phyloP scores from a whole-genome alignment of 2,888 invertebrate genomes.

The Dusona sp. region DNA sequence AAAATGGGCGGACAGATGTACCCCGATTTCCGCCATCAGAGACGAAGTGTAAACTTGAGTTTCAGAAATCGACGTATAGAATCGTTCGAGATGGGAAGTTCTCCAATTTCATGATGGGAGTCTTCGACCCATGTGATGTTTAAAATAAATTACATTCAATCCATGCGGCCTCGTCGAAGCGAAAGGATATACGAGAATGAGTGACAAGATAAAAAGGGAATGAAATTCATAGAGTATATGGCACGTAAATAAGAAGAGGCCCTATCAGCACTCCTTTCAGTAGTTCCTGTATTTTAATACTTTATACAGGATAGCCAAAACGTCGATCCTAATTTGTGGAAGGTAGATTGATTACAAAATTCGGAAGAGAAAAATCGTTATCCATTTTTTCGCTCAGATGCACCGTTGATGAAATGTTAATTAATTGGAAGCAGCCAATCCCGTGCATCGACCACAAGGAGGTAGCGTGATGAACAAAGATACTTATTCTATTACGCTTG shows the following conservation, averaged over 20 bases:
- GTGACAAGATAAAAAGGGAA: conserved; percentile 32
- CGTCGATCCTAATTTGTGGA: background rate
- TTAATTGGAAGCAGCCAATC: background rate
- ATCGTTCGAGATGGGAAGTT: conserved; percentile 14
- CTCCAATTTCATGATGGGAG: conserved; percentile 50
- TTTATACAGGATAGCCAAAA: background rate
- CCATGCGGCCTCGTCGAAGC: conserved; percentile 6
- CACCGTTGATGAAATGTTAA: background rate
- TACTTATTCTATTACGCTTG: too few relatives aligned
- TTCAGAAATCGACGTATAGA: conserved; percentile 30
- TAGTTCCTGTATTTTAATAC: conserved; percentile 27
- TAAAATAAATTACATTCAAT: conserved; percentile 59
- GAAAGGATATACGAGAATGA: conserved; percentile 38
- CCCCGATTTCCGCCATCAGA: conserved; percentile 29
- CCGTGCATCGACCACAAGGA: background rate
- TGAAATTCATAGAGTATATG: conserved; percentile 27
- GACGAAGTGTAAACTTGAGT: conserved; percentile 27
- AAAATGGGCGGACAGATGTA: conserved; percentile 64
- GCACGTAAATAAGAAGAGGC: background rate
- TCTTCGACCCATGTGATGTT: conserved; percentile 53
- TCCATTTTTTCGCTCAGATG: background rate
- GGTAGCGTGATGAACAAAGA: background rate
- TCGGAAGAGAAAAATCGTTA: background rate
- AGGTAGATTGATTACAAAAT: background rate
- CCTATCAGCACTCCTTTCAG: conserved; percentile 10